Conservation (phyloP, 2,113 vertebrate species). For the Urocynchramus pylzowi region DNA sequence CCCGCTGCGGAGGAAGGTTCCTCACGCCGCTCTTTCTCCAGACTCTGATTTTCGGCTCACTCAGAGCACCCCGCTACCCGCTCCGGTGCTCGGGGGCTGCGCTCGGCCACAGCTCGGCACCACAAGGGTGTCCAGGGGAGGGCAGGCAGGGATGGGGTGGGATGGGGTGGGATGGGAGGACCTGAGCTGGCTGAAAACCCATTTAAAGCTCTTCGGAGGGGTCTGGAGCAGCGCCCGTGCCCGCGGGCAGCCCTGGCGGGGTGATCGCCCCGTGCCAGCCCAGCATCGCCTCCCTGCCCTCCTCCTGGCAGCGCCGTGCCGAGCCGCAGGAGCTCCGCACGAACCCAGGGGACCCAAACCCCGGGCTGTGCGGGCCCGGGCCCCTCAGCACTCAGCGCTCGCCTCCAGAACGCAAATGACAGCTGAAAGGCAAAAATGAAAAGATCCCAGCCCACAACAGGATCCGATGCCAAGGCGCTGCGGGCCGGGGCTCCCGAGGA, state of each 20-base stretch:
- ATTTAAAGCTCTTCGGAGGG: not conserved
- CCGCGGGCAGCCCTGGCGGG: not conserved
- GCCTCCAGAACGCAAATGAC: not conserved
- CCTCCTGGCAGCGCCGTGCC: not conserved
- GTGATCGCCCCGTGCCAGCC: not conserved
- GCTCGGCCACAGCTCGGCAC: fast-evolving
- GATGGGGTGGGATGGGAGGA: not conserved
- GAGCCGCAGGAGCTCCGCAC: not conserved
- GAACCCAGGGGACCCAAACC: not conserved
- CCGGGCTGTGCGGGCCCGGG: not conserved
- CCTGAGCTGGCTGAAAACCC: not conserved
- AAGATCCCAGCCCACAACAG: not conserved
- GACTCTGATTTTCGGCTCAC: fast-evolving
- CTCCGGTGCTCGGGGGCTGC: fast-evolving
- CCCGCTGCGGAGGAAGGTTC: fast-evolving
- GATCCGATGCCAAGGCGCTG: not conserved
- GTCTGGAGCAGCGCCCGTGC: not conserved
- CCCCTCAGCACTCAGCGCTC: not conserved
- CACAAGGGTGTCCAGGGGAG: fast-evolving
- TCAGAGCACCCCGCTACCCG: fast-evolving
- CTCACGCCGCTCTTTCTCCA: fast-evolving
- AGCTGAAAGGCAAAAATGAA: not conserved
- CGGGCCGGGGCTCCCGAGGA: not conserved
- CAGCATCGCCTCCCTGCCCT: not conserved
- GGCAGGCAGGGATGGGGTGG: not conserved